These are phyloP conservation scores for Melanotaenia trifasciata DNA, from an alignment of 2,797 vertebrate genomes.

Conservation along the genomic window DNA sequence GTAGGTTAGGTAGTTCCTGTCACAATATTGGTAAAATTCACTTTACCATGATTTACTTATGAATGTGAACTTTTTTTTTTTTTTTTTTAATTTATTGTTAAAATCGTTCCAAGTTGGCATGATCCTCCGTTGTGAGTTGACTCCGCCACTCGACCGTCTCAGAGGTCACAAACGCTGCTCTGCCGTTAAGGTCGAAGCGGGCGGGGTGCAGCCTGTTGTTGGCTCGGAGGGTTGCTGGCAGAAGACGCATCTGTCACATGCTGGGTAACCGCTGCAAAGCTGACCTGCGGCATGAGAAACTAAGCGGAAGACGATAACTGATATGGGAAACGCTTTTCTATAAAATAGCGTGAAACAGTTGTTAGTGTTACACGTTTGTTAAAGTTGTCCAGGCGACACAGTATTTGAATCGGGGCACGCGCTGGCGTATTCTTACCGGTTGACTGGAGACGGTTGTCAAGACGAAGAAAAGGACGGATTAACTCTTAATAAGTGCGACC, in stretches of 20 bases:
- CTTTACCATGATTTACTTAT: background rate
- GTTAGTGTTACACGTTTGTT: background rate
- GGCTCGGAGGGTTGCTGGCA: conserved; percentile 46
- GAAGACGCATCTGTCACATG: conserved; percentile 76
- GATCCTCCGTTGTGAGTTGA: background rate
- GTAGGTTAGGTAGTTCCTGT: background rate
- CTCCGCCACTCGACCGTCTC: rapidly evolving
- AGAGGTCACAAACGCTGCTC: conserved; percentile 49
- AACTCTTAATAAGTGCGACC: conserved; percentile 15
- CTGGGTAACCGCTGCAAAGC: conserved; percentile 32
- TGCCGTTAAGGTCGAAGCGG: conserved; percentile 62
- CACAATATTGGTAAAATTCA: background rate
- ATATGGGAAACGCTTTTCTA: conserved; percentile 7
- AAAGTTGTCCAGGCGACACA: conserved; percentile 31
- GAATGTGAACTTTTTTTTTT: too few species aligned
- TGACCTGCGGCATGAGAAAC: conserved; percentile 9
- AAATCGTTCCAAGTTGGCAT: background rate
- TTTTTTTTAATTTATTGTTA: too few species aligned
- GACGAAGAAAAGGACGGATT: conserved; percentile 11
- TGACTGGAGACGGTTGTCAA: conserved; percentile 42
- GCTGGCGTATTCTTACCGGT: conserved; percentile 27
- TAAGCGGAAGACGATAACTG: background rate
- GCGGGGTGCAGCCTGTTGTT: conserved; percentile 52
- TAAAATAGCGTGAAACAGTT: background rate
- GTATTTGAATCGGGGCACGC: conserved; percentile 25